phyloP scores from a whole-genome alignment of 1,140 invertebrate genomes.

The Drosophila ananassae region DNA sequence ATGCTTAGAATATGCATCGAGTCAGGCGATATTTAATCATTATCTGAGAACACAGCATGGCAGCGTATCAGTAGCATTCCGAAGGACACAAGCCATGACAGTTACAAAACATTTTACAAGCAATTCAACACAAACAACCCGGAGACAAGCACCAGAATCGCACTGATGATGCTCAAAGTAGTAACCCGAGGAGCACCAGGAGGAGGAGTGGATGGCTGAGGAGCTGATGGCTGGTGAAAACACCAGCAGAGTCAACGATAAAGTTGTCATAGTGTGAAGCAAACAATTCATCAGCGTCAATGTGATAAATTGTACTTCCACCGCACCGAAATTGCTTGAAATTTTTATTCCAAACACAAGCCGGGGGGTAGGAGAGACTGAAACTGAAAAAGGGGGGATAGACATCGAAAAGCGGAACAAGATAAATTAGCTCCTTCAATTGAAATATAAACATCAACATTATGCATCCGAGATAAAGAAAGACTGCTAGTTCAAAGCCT shows the following conservation, averaged over 20 bases:
- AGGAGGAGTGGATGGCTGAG: not conserved
- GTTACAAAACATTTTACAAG: constrained; percentile 80
- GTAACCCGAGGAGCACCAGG: constrained; percentile 6
- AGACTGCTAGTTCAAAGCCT: not conserved
- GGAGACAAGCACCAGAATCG: constrained; percentile 27
- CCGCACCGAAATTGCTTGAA: constrained; percentile 66
- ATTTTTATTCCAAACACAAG: constrained; percentile 58
- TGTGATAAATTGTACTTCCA: constrained; percentile 77
- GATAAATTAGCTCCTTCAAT: constrained; percentile 71
- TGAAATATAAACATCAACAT: constrained; percentile 73
- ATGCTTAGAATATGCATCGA: constrained; percentile 52
- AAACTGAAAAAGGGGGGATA: constrained; percentile 3
- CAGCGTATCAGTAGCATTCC: constrained; percentile 14
- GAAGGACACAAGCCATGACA: constrained; percentile 56
- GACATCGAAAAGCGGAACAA: constrained; percentile 63
- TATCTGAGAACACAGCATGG: constrained; percentile 45
- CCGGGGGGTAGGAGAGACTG: not conserved
- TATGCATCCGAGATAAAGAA: constrained; percentile 47
- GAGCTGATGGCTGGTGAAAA: constrained; percentile 3
- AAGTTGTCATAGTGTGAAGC: constrained; percentile 79
- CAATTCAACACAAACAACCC: constrained; percentile 66
- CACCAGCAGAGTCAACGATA: constrained; percentile 56
- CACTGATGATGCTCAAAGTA: constrained; percentile 48
- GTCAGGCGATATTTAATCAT: constrained; percentile 66
- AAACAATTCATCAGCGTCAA: constrained; percentile 81